Conservation (phyloP, 2,888 invertebrate genomes). For the Lycaena phlaeas region DNA sequence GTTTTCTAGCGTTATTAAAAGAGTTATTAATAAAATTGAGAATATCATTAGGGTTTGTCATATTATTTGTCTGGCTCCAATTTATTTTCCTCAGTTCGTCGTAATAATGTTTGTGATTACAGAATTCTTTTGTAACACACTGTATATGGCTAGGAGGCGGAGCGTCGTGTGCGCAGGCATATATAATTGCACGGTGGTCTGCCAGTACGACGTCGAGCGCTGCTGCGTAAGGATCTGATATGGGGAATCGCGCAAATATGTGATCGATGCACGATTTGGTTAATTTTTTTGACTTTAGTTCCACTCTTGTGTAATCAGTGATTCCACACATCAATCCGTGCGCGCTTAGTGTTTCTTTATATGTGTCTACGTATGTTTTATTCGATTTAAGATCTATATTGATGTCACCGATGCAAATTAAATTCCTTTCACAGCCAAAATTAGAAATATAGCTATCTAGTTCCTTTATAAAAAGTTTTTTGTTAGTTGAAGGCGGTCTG, state of each 20-base stretch:
- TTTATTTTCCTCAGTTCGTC: background rate
- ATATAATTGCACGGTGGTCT: conserved; percentile 10
- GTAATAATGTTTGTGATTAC: conserved; percentile 2
- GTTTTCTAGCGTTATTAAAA: background rate
- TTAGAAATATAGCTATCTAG: conserved; percentile 11
- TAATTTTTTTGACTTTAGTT: conserved; percentile 13
- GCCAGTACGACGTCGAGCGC: conserved; percentile 12
- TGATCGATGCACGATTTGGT: conserved; percentile 23
- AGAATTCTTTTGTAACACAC: conserved; percentile 5
- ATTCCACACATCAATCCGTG: conserved; percentile 16
- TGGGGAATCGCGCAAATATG: conserved; percentile 20
- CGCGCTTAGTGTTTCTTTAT: conserved; percentile 12
- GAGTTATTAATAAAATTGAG: background rate
- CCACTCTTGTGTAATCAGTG: conserved; percentile 16
- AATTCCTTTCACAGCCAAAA: conserved; percentile 3
- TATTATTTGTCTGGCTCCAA: background rate
- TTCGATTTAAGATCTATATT: conserved; percentile 14
- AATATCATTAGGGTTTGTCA: background rate
- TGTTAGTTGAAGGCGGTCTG: conserved; percentile 16
- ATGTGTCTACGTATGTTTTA: conserved; percentile 9
- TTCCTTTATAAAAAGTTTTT: conserved; percentile 16
- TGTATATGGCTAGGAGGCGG: conserved; percentile 4
- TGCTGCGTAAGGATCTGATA: conserved; percentile 14
- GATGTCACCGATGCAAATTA: conserved; percentile 10
- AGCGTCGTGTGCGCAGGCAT: conserved; percentile 3